A percentile compares a stretch with the other conserved stretches of the same genome.
Evolutionary conservation across 1,140 invertebrate species (phyloP).

Genomic region (Brachionus rubens): DNA sequence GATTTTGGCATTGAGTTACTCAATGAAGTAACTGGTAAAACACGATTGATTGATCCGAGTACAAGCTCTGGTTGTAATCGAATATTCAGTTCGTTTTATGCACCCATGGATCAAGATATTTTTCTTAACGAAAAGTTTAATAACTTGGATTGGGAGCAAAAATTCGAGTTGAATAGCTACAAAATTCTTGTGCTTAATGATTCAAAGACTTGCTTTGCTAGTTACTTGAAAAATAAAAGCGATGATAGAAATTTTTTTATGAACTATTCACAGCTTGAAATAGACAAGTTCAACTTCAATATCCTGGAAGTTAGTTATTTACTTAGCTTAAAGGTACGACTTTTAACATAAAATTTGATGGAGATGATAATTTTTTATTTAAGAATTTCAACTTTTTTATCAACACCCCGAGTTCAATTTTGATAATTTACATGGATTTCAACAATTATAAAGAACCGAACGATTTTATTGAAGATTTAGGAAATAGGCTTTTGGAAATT

Average conservation of each 20-base stretch:
- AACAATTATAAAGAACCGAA: not conserved
- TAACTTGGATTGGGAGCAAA: not conserved
- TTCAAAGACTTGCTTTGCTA: not conserved
- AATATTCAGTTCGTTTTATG: not conserved
- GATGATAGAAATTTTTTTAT: not conserved
- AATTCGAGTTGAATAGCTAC: not conserved
- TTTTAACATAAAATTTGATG: not conserved
- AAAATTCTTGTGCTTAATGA: conserved; percentile 4
- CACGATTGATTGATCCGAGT: not conserved
- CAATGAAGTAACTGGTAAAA: not conserved
- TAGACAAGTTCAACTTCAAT: not conserved
- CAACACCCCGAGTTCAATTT: not conserved
- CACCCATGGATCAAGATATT: not conserved
- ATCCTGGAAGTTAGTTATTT: not conserved
- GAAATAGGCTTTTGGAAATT: not conserved
- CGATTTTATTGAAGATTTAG: conserved; percentile 1
- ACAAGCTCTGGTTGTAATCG: not conserved
- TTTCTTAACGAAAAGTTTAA: not conserved
- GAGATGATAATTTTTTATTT: conserved; percentile 29
- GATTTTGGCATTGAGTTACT: conserved; percentile 33
- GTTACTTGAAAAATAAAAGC: not conserved
- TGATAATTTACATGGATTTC: conserved; percentile 6
- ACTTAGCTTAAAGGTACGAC: not conserved
- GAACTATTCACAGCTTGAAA: not conserved
- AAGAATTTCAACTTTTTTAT: not conserved